Conservation (phyloP, 2,888 invertebrate genomes). For the Elaeidobius kamerunicus region DNA sequence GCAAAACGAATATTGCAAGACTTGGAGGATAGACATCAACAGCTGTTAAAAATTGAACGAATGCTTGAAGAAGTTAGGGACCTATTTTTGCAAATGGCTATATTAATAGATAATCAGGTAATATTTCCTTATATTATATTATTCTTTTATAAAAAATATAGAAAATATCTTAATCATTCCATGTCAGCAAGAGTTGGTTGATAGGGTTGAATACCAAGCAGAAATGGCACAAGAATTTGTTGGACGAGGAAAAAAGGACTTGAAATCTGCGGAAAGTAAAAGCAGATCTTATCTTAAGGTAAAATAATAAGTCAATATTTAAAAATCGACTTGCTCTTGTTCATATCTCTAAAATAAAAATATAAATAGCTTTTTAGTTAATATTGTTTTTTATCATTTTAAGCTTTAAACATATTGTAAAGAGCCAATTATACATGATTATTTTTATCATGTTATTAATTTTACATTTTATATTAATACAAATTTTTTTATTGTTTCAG, state of each 20-base stretch:
- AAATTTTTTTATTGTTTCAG: conserved; percentile 44
- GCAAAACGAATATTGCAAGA: conserved; percentile 73
- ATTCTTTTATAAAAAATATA: not conserved
- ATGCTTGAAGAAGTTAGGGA: conserved; percentile 75
- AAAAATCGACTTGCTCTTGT: not conserved
- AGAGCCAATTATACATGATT: not conserved
- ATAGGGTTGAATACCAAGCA: conserved; percentile 66
- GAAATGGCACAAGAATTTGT: conserved; percentile 59
- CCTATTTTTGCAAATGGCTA: conserved; percentile 80
- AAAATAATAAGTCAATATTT: conserved; percentile 20
- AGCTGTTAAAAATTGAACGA: conserved; percentile 77
- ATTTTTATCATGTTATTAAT: not conserved
- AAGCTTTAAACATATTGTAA: too few species aligned
- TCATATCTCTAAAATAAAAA: not conserved
- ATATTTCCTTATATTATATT: conserved; percentile 15
- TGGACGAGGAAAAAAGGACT: conserved; percentile 55
- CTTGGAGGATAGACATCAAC: conserved; percentile 77
- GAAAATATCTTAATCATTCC: not conserved
- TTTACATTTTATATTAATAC: not conserved
- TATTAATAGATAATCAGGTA: conserved; percentile 74
- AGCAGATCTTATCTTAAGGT: conserved; percentile 56
- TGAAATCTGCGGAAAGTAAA: conserved; percentile 54
- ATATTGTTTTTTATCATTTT: not conserved
- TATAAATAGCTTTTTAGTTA: not conserved
- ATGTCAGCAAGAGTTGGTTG: conserved; percentile 61